Conservation (phyloP, 2,888 invertebrate species). For the Euplexia lucipara region DNA sequence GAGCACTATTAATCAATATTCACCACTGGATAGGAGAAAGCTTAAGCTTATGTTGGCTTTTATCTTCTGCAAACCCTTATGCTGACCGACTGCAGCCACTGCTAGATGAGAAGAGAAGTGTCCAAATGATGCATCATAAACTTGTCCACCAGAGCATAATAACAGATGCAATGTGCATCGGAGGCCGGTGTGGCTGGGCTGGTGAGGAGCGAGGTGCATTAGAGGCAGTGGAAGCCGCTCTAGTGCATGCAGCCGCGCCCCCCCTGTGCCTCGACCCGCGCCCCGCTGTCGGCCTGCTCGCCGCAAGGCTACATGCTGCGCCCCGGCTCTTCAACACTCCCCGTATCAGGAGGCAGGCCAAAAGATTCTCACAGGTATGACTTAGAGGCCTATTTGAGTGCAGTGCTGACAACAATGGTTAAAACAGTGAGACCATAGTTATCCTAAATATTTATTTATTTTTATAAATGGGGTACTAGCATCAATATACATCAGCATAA, state of each 20-base stretch:
- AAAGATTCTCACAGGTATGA: conserved; percentile 94
- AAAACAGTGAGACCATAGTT: too few relatives aligned
- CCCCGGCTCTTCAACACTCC: conserved; percentile 94
- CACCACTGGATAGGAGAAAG: too few relatives aligned
- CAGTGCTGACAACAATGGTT: not conserved
- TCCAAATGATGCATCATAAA: not conserved
- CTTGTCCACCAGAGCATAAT: conserved; percentile 89
- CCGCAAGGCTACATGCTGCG: conserved; percentile 94
- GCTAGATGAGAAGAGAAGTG: not conserved
- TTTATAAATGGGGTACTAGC: too few relatives aligned
- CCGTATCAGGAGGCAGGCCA: conserved; percentile 94
- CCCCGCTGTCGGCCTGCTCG: conserved; percentile 94
- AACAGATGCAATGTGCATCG: conserved; percentile 92
- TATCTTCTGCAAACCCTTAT: too few relatives aligned
- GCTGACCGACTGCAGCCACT: too few relatives aligned
- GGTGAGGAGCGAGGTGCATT: conserved; percentile 93
- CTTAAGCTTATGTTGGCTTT: too few relatives aligned
- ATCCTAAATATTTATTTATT: too few relatives aligned
- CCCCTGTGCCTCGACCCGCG: conserved; percentile 97
- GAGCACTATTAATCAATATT: too few relatives aligned
- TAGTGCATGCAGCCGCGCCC: conserved; percentile 96
- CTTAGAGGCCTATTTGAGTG: not conserved
- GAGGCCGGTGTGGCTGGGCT: conserved; percentile 91
- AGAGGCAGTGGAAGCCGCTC: conserved; percentile 94
- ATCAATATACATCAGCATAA: too few relatives aligned